phyloP scores from a whole-genome alignment of 2,113 vertebrate genomes.

The Orthonyx spaldingii region DNA sequence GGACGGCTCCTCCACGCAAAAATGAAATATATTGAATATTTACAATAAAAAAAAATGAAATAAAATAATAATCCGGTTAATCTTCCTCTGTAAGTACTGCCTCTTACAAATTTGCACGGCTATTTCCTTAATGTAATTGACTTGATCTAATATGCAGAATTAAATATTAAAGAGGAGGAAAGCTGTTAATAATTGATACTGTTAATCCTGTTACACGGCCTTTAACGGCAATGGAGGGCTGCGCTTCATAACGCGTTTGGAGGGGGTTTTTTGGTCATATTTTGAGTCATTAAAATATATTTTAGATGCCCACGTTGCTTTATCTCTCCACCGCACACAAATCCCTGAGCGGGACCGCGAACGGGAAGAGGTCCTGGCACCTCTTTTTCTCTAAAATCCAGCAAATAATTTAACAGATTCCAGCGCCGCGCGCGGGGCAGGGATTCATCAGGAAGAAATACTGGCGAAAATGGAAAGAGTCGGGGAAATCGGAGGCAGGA shows the following conservation, averaged over 20 bases:
- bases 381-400: not conserved
- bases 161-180: slow-evolving; percentile 76
- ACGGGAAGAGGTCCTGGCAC: not conserved
- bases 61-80: slow-evolving; percentile 1
- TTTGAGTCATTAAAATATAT: not conserved
- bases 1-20: not conserved
- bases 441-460: not conserved
- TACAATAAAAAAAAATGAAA: not conserved
- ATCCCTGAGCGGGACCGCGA: not conserved
- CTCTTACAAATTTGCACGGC: slow-evolving; percentile 54
- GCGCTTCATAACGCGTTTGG: not conserved
- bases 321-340: not conserved
- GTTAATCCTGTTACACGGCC: slow-evolving; percentile 61
- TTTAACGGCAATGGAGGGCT: slow-evolving; percentile 45
- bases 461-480: not conserved
- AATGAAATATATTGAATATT: slow-evolving; percentile 40
- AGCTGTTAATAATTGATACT: slow-evolving; percentile 77
- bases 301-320: not conserved
- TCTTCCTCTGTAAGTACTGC: slow-evolving; percentile 45
- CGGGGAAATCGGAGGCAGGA: not conserved
- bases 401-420: not conserved
- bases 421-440: not conserved
- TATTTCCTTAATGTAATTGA: slow-evolving; percentile 69
- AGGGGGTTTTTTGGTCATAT: not conserved
- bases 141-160: slow-evolving; percentile 68